These are phyloP conservation scores for Synergus umbraculus DNA, from an alignment of 2,888 invertebrate species.

Conservation along the genomic window DNA sequence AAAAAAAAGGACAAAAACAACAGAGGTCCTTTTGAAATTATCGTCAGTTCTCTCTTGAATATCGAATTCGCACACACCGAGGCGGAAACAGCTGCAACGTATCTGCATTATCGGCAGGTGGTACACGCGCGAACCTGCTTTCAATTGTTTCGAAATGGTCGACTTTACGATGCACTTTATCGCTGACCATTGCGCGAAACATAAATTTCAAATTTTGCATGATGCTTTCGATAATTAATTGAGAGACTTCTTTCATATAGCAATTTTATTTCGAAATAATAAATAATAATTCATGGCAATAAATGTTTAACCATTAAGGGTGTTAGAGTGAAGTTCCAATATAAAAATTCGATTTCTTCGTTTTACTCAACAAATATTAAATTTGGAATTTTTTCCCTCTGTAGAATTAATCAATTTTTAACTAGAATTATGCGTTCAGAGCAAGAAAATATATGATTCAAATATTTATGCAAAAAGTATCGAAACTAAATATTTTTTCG, in stretches of 20 bases:
- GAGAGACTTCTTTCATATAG: conserved; percentile 9
- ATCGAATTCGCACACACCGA: conserved; percentile 1
- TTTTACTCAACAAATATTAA: too few relatives aligned
- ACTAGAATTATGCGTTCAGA: too few relatives aligned
- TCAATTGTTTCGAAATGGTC: conserved; percentile 39
- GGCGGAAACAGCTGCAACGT: conserved; percentile 67
- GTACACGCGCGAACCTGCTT: conserved; percentile 48
- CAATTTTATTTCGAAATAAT: neutral
- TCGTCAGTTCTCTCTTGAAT: neutral
- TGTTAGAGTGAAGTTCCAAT: too few relatives aligned
- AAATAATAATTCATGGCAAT: too few relatives aligned
- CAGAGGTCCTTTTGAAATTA: neutral
- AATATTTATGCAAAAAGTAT: too few relatives aligned
- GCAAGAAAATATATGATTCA: too few relatives aligned
- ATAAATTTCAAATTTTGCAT: conserved; percentile 38
- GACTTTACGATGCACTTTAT: conserved; percentile 38
- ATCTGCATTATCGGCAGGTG: conserved; percentile 70
- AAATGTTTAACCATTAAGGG: too few relatives aligned
- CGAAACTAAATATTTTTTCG: too few relatives aligned
- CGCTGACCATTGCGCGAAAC: conserved; percentile 31
- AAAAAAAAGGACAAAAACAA: neutral
- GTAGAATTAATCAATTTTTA: too few relatives aligned
- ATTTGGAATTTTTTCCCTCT: too few relatives aligned
- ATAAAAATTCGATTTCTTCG: too few relatives aligned
- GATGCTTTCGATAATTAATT: conserved; percentile 3